phyloP scores from a whole-genome alignment of 2,888 invertebrate genomes.

The Dione juno region DNA sequence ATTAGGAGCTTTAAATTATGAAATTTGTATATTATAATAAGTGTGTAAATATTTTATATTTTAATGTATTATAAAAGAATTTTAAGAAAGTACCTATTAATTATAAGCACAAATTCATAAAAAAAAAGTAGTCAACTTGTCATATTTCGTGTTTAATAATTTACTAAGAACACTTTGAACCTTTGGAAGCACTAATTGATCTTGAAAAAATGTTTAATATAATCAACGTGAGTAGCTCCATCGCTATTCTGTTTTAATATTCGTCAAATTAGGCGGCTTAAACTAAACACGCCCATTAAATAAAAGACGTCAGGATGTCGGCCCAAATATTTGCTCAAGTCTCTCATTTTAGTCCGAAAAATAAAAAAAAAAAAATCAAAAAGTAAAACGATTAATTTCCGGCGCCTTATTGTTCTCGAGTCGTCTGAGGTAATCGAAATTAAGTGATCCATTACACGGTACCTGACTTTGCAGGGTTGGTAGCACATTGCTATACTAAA shows the following conservation, averaged over 20 bases:
- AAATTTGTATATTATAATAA: too few relatives aligned
- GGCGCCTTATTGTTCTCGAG: slow-evolving; percentile 74
- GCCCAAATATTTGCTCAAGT: slow-evolving; percentile 32
- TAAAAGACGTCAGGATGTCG: slow-evolving; percentile 18
- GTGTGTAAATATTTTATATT: too few relatives aligned
- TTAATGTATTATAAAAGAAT: too few relatives aligned
- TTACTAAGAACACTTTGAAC: neutral
- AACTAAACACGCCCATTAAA: neutral
- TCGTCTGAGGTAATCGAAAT: slow-evolving; percentile 77
- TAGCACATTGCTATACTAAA: neutral
- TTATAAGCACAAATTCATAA: too few relatives aligned
- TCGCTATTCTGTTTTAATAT: neutral
- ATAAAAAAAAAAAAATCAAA: slow-evolving; percentile 64
- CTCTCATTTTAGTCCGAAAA: slow-evolving; percentile 57
- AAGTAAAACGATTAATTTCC: slow-evolving; percentile 80
- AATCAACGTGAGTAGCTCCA: slow-evolving; percentile 10
- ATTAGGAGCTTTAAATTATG: neutral
- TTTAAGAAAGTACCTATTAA: too few relatives aligned
- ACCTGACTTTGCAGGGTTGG: slow-evolving; percentile 56
- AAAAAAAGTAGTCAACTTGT: neutral
- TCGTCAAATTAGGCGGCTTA: slow-evolving; percentile 7
- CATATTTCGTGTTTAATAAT: neutral
- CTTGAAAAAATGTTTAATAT: neutral
- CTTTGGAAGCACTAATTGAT: neutral
- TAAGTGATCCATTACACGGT: slow-evolving; percentile 82